Conservation (phyloP, 2,888 invertebrate genomes). For the Notodonta ziczac region DNA sequence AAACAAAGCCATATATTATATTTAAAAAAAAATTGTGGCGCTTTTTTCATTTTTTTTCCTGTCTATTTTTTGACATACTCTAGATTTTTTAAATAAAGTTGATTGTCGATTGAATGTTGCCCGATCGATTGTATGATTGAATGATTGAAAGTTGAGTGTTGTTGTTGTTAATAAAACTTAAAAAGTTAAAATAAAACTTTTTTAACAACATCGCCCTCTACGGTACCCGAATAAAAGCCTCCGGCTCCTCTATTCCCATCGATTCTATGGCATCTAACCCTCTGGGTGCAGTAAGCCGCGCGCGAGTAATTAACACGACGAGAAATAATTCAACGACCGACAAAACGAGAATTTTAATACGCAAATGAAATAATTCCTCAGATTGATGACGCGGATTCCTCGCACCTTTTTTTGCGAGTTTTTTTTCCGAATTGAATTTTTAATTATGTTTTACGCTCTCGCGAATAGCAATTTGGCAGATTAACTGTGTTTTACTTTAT, state of each 20-base stretch:
- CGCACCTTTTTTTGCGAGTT: slow-evolving; percentile 45
- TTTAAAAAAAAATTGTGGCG: too few relatives aligned
- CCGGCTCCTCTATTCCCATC: slow-evolving; percentile 21
- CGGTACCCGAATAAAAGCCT: background rate
- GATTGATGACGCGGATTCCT: slow-evolving; percentile 80
- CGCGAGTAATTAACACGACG: slow-evolving; percentile 75
- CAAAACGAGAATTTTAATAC: slow-evolving; percentile 83
- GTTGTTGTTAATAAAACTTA: too few relatives aligned
- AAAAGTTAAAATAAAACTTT: too few relatives aligned
- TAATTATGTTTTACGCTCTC: slow-evolving; percentile 82
- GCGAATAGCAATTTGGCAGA: slow-evolving; percentile 78
- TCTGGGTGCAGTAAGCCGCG: slow-evolving; percentile 66
- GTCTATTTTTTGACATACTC: too few relatives aligned
- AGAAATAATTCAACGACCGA: slow-evolving; percentile 78
- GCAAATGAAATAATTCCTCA: slow-evolving; percentile 83
- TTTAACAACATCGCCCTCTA: background rate
- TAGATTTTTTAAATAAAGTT: too few relatives aligned
- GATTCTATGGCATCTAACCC: slow-evolving; percentile 55
- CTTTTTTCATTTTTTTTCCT: too few relatives aligned
- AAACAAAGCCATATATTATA: too few relatives aligned
- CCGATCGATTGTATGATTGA: too few relatives aligned
- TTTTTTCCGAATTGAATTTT: slow-evolving; percentile 76
- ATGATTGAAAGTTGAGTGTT: too few relatives aligned
- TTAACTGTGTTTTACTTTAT: slow-evolving; percentile 70
- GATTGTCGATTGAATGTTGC: too few relatives aligned